Evolutionary conservation across 2,113 vertebrate genomes (phyloP).

Genomic region (Corythornis cristatus): DNA sequence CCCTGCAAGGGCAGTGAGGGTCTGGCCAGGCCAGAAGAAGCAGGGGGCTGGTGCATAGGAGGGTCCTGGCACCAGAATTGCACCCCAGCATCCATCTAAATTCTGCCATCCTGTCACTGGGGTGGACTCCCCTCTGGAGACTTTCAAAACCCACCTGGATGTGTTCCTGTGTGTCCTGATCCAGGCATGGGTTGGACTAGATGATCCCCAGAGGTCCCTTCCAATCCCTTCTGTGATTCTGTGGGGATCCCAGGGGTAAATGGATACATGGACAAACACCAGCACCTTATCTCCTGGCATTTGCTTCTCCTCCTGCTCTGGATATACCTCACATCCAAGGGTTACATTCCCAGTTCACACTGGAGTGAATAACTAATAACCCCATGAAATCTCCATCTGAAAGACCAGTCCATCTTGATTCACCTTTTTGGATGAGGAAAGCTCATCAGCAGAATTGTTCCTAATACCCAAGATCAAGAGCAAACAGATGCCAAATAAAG

Average conservation of each 20-base stretch:
- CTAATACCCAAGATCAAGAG: background rate
- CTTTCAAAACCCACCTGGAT: background rate
- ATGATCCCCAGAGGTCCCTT: background rate
- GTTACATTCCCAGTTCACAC: background rate
- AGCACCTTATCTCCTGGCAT: background rate
- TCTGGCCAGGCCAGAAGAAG: background rate
- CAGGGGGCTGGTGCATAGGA: rapidly evolving
- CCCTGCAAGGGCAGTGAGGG: background rate
- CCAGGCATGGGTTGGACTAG: background rate
- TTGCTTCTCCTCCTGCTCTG: background rate
- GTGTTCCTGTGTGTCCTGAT: background rate
- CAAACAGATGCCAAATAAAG: background rate
- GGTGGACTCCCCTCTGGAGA: background rate
- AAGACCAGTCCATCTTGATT: background rate
- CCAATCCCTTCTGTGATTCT: background rate
- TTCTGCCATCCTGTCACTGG: background rate
- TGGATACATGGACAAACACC: background rate
- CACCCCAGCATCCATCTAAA: background rate
- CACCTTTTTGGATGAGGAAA: background rate
- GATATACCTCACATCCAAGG: background rate
- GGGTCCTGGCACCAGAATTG: background rate
- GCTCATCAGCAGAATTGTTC: background rate
- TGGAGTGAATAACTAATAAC: background rate
- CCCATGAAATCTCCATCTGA: background rate
- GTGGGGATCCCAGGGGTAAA: background rate